Evolutionary conservation across 2,888 invertebrate species (phyloP).

Genomic region (Lydus trimaculatus): DNA sequence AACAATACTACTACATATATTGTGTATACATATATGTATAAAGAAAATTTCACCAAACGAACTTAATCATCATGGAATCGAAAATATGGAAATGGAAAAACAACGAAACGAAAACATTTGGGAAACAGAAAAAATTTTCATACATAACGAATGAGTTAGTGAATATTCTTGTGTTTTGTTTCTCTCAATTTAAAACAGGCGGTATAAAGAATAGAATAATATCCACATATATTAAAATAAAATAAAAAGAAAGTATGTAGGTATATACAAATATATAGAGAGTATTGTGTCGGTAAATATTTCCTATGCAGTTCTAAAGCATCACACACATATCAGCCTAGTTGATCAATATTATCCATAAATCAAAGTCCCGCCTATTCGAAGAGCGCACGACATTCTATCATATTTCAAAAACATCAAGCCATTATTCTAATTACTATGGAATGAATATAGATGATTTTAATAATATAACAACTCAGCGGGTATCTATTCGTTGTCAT

Average conservation of each 20-base stretch:
- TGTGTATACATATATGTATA: not conserved
- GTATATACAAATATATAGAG: not conserved
- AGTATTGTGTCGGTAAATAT: constrained; percentile 20
- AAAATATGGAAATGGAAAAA: not conserved
- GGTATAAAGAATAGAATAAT: too few relatives aligned
- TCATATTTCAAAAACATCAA: constrained; percentile 59
- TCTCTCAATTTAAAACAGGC: not conserved
- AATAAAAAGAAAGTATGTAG: not conserved
- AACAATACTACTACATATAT: too few relatives aligned
- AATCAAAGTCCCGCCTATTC: constrained; percentile 58
- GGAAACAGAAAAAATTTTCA: not conserved
- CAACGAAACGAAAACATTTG: not conserved
- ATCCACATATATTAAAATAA: not conserved
- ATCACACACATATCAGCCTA: constrained; percentile 38
- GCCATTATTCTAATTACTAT: constrained; percentile 58
- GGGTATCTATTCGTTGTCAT: constrained; percentile 39
- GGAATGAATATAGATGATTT: constrained; percentile 57
- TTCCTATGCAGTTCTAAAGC: constrained; percentile 33
- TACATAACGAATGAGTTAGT: not conserved
- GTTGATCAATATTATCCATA: constrained; percentile 56
- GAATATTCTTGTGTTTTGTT: not conserved
- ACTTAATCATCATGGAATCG: not conserved
- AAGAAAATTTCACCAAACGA: not conserved
- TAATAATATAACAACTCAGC: constrained; percentile 50
- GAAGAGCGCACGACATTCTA: constrained; percentile 57